Base-by-base conservation (phyloP, 2,888 invertebrate species). In the Luffia ferchaultella region DNA sequence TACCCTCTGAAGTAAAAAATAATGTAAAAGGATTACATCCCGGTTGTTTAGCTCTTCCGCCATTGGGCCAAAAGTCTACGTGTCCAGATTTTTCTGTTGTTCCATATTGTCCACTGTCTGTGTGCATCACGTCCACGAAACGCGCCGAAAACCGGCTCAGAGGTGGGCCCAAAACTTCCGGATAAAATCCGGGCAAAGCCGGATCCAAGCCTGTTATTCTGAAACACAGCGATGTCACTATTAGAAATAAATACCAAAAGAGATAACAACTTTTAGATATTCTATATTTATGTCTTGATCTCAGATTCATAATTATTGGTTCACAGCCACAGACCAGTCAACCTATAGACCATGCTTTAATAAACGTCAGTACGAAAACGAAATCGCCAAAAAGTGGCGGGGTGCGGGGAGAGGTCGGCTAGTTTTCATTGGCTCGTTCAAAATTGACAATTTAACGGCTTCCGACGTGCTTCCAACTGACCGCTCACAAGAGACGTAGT, bases 71-170 rank as follows among this genome's bases (percentile, higher is more conserved):
- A 63, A 79, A 86, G 64, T 85, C 82, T 0, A 63, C 85, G 20
- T 69, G 71, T 0, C 74, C 86, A 0, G 66, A 59, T 1, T 46
- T 46, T 1, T 52, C 30, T 0, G 68, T 64, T 0, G 70, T 59
- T 0, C 86, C 86, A 51, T 65, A 80, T 17, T 68, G 58, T 0
- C 79, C 80, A 0, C 62, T 67, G 55, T 86, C 85, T 0, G 86
- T 85, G 58, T 86, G 86, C 44, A 86, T 68, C 1, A 71, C 62
- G 57, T 85, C 86, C 19, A 86, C 86, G 54, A 84, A 85, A 0
- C 18, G 16, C 0, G 86, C 86, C 49, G 82, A 85, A 0, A 56
- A 17, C 0, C 57, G 1, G 0, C 57, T 45, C 41, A 85, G 58
- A 0, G 67, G 68, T 0, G 54, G 50, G 1, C 65, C 65, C 0